These are phyloP conservation scores for Amphipyra berbera DNA, from an alignment of 2,888 invertebrate species.

Conservation along the genomic window DNA sequence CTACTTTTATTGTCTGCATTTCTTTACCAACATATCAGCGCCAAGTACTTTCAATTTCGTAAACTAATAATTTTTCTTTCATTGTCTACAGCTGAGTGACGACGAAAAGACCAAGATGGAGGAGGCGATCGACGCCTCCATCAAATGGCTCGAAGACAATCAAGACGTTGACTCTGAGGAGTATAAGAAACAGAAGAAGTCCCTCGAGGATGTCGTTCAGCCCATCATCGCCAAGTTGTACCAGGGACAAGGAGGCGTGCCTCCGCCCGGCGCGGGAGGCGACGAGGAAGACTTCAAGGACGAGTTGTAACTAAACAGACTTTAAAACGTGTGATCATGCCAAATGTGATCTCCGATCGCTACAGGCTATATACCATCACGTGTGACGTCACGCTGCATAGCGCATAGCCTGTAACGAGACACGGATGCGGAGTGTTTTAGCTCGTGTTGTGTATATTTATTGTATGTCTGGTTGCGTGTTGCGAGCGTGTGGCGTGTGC, in stretches of 20 bases:
- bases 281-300: conserved; percentile 95
- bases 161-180: conserved; percentile 97
- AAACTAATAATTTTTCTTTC: conserved; percentile 16
- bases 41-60: neutral
- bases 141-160: conserved; percentile 99
- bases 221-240: conserved; percentile 99
- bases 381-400: conserved; percentile 53
- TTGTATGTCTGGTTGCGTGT: conserved; percentile 65
- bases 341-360: conserved; percentile 82
- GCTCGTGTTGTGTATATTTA: conserved; percentile 87
- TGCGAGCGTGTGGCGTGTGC: conserved; percentile 67
- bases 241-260: conserved; percentile 95
- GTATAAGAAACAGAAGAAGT: conserved; percentile 98
- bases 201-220: conserved; percentile 98
- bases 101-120: conserved; percentile 98
- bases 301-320: conserved; percentile 92
- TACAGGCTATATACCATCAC: conserved; percentile 62
- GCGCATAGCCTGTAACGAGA: conserved; percentile 65
- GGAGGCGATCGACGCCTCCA: conserved; percentile 98
- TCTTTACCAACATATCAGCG: no score
- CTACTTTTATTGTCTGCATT: no score
- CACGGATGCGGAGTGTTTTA: conserved; percentile 77
- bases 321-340: conserved; percentile 78
- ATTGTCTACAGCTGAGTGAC: conserved; percentile 89
- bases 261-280: conserved; percentile 93